Evolutionary conservation across 2,113 vertebrate species (phyloP).

Genomic region (Eublepharis macularius): DNA sequence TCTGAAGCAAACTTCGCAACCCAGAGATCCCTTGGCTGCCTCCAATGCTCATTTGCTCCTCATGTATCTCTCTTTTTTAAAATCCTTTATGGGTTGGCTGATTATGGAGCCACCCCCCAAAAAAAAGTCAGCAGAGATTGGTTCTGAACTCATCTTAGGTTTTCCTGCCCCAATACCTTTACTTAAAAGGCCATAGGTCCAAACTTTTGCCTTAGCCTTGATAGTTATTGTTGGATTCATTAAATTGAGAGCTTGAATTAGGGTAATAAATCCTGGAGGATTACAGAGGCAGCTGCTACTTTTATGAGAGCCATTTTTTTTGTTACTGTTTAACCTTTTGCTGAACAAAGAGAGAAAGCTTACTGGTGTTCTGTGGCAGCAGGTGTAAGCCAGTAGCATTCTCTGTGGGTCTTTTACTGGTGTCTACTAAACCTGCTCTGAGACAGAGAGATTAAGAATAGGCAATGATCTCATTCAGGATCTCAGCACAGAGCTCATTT

Average conservation of each 20-base stretch:
- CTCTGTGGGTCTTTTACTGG: not conserved
- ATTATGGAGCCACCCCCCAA: not conserved
- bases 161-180: not conserved
- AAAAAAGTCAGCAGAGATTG: not conserved
- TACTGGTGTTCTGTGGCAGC: not conserved
- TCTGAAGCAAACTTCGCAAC: not conserved
- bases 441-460: not conserved
- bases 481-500: not conserved
- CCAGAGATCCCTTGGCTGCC: not conserved
- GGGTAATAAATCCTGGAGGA: conserved; percentile 41
- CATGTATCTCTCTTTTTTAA: not conserved
- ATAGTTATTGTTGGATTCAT: conserved; percentile 30
- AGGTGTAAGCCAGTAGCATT: fast-evolving
- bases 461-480: not conserved
- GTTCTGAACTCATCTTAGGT: not conserved
- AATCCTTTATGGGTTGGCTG: not conserved
- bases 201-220: not conserved
- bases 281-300: conserved; percentile 42
- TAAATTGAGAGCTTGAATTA: conserved; percentile 35
- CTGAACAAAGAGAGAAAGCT: not conserved
- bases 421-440: not conserved
- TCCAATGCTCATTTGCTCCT: not conserved
- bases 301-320: conserved; percentile 6
- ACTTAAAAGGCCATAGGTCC: conserved; percentile 34
- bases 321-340: conserved; percentile 21